A percentile compares a stretch with the other conserved stretches of the same genome.
Evolutionary conservation across 1,140 invertebrate genomes (phyloP).

Genomic region (Bactericera cockerelli): DNA sequence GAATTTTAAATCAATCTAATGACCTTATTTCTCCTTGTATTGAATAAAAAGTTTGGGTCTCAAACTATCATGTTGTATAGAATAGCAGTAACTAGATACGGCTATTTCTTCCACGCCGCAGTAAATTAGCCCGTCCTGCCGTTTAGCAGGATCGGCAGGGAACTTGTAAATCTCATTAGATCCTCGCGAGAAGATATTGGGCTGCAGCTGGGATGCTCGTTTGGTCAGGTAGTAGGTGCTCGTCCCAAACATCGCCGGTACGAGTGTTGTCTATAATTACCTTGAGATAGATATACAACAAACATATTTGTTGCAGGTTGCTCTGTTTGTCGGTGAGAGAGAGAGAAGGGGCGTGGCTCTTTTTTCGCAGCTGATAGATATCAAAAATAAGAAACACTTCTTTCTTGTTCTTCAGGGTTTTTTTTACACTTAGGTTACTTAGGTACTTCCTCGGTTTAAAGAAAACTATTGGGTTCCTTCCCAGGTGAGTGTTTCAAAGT

Average conservation of each 20-base stretch:
- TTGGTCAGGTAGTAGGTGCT: slow-evolving; percentile 8
- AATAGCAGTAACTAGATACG: too few species aligned
- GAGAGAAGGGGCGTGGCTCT: not conserved
- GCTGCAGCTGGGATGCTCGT: slow-evolving; percentile 7
- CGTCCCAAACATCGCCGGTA: not conserved
- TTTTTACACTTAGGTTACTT: slow-evolving; percentile 4
- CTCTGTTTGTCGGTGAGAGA: slow-evolving; percentile 5
- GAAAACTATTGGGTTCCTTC: too few species aligned
- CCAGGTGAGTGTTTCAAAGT: too few species aligned
- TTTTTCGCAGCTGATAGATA: slow-evolving; percentile 8
- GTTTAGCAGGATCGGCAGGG: too few species aligned
- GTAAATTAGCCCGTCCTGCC: too few species aligned
- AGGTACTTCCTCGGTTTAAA: too few species aligned
- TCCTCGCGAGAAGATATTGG: not conserved
- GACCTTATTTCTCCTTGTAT: too few species aligned
- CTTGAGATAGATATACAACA: slow-evolving; percentile 7
- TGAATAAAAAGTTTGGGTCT: too few species aligned
- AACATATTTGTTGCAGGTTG: slow-evolving; percentile 8
- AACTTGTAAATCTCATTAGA: slow-evolving; percentile 1
- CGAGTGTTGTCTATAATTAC: slow-evolving; percentile 8
- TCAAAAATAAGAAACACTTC: slow-evolving; percentile 9
- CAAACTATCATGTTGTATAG: too few species aligned
- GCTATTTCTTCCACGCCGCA: too few species aligned
- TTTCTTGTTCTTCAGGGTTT: slow-evolving; percentile 3
- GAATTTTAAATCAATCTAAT: too few species aligned